A percentile compares a stretch with the other conserved stretches of the same genome.
Evolutionary conservation across 2,888 invertebrate species (phyloP).

Genomic region (Fragum sueziense): DNA sequence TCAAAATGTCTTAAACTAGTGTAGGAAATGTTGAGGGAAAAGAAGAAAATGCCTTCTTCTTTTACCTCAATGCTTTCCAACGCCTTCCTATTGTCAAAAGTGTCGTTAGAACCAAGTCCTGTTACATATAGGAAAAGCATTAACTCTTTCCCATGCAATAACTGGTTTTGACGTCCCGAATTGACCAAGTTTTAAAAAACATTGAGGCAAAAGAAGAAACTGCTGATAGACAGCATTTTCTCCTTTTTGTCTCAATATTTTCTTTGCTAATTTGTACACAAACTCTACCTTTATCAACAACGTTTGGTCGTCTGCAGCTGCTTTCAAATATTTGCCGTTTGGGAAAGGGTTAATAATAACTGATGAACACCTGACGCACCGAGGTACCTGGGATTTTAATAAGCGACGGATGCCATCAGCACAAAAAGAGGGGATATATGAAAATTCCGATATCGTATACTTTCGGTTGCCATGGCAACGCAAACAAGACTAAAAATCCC

Average conservation of each 20-base stretch:
- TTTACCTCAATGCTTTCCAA: background rate
- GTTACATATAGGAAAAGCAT: too few species aligned
- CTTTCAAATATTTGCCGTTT: background rate
- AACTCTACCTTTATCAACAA: too few species aligned
- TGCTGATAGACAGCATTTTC: too few species aligned
- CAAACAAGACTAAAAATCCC: slow-evolving; percentile 59
- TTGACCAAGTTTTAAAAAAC: too few species aligned
- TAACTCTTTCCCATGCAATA: too few species aligned
- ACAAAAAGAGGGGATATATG: slow-evolving; percentile 31
- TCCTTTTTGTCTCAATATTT: too few species aligned
- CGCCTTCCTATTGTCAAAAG: too few species aligned
- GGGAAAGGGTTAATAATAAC: background rate
- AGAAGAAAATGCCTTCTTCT: background rate
- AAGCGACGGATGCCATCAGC: background rate
- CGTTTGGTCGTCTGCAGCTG: background rate
- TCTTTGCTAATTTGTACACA: too few species aligned
- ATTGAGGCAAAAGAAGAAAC: too few species aligned
- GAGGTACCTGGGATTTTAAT: slow-evolving; percentile 49
- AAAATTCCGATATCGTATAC: slow-evolving; percentile 64
- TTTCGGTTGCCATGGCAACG: slow-evolving; percentile 57
- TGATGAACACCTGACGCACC: slow-evolving; percentile 12
- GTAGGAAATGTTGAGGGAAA: background rate
- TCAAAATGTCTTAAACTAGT: too few species aligned
- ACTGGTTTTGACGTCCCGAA: too few species aligned
- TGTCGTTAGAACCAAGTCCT: too few species aligned